Percentiles rank a stretch among this genome's conserved stretches.
Evolutionary conservation across 2,888 invertebrate species (phyloP).

Genomic region (Dastarcus helophoroides): DNA sequence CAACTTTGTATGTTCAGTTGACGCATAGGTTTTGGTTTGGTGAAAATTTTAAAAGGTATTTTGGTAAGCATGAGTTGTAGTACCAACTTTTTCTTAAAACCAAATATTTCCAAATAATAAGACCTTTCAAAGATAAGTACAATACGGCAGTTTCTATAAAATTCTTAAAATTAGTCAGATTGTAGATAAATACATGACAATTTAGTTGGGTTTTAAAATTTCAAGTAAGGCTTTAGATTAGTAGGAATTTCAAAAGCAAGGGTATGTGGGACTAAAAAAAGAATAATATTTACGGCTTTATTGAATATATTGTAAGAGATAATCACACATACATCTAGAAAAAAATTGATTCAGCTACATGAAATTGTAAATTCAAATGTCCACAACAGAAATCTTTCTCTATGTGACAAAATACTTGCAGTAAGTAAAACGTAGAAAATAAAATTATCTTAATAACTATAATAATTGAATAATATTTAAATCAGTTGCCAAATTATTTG

Average conservation of each 20-base stretch:
- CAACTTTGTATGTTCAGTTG: no score
- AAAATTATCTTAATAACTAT: constrained; percentile 11
- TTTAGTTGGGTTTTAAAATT: background rate
- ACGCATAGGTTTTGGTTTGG: no score
- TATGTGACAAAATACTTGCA: constrained; percentile 14
- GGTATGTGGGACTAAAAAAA: no score
- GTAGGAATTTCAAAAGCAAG: no score
- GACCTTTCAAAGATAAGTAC: background rate
- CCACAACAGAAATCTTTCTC: constrained; percentile 12
- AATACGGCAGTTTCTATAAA: background rate
- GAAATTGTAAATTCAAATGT: constrained; percentile 10
- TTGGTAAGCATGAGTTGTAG: no score
- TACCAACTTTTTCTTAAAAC: no score
- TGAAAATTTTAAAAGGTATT: no score
- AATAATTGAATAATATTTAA: constrained; percentile 3
- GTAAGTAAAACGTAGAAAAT: constrained; percentile 15
- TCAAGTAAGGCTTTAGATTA: no score
- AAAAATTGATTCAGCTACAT: constrained; percentile 12
- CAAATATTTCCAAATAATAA: constrained; percentile 1
- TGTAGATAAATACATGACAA: background rate
- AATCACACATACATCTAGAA: constrained; percentile 16
- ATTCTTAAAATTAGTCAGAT: background rate
- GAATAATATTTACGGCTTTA: constrained; percentile 4
- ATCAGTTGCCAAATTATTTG: constrained; percentile 8
- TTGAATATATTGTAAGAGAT: constrained; percentile 11